These are phyloP conservation scores for Ladona fulva DNA, from an alignment of 1,140 invertebrate genomes.

Conservation along the genomic window DNA sequence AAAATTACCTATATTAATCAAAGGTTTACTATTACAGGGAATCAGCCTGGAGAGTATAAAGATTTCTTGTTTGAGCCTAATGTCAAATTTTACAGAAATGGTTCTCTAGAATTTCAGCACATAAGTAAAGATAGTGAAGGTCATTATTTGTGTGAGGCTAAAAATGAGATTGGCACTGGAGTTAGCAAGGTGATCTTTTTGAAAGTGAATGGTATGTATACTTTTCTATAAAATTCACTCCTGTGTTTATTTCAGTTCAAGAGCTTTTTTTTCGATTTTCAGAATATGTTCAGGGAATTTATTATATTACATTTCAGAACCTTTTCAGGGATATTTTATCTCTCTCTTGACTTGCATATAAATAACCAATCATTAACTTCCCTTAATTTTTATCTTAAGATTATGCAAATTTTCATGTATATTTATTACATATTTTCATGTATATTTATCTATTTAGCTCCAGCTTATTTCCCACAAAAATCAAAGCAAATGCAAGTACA, in stretches of 20 bases:
- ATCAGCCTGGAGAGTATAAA: conserved; percentile 76
- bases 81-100: conserved; percentile 67
- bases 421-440: neutral
- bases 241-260: neutral
- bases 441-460: conserved; percentile 44
- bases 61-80: conserved; percentile 68
- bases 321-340: no score
- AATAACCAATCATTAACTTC: neutral
- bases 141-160: conserved; percentile 84
- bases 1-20: no score
- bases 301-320: no score
- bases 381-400: neutral
- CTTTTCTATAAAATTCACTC: no score
- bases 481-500: conserved; percentile 61
- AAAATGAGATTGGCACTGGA: conserved; percentile 80
- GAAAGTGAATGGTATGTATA: conserved; percentile 70
- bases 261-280: neutral
- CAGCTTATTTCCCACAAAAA: conserved; percentile 73
- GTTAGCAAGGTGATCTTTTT: conserved; percentile 80
- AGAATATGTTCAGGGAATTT: no score
- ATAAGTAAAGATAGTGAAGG: conserved; percentile 78
- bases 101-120: conserved; percentile 67
- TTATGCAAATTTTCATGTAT: neutral
- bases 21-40: conserved; percentile 35
- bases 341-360: no score